Evolutionary conservation across 1,140 invertebrate genomes (phyloP).

Genomic region (Drosophila setifemur): DNA sequence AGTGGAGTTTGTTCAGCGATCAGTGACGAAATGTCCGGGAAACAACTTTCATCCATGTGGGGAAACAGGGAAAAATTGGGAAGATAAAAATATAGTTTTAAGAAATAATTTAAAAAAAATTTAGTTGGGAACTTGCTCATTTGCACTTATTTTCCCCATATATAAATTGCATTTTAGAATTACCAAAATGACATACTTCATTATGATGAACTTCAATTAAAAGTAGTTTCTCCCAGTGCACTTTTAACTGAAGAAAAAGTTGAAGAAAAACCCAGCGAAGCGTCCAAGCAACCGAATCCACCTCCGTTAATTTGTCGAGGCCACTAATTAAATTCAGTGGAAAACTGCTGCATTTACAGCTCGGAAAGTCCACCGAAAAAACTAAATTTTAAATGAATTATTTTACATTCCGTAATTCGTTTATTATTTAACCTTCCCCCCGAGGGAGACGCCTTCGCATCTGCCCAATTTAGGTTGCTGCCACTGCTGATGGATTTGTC

Average conservation of each 20-base stretch:
- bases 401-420: slow-evolving; percentile 67
- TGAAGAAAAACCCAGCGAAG: slow-evolving; percentile 65
- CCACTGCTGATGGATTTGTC: slow-evolving; percentile 65
- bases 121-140: no score
- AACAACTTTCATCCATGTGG: slow-evolving; percentile 35
- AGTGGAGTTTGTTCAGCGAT: slow-evolving; percentile 53
- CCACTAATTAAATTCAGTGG: slow-evolving; percentile 78
- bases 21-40: slow-evolving; percentile 60
- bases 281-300: slow-evolving; percentile 76
- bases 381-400: slow-evolving; percentile 62
- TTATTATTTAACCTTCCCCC: slow-evolving; percentile 58
- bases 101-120: background rate
- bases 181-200: no score
- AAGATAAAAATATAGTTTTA: background rate
- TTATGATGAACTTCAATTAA: no score
- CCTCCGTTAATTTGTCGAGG: slow-evolving; percentile 69
- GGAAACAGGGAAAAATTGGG: slow-evolving; percentile 1
- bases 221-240: background rate
- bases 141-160: no score
- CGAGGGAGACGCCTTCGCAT: slow-evolving; percentile 32
- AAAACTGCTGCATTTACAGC: slow-evolving; percentile 70
- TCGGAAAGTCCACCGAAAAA: slow-evolving; percentile 17
- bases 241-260: background rate
- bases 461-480: slow-evolving; percentile 16
- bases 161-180: no score